Conservation (phyloP, 2,888 invertebrate species). For the Xestia rhomboidea region DNA sequence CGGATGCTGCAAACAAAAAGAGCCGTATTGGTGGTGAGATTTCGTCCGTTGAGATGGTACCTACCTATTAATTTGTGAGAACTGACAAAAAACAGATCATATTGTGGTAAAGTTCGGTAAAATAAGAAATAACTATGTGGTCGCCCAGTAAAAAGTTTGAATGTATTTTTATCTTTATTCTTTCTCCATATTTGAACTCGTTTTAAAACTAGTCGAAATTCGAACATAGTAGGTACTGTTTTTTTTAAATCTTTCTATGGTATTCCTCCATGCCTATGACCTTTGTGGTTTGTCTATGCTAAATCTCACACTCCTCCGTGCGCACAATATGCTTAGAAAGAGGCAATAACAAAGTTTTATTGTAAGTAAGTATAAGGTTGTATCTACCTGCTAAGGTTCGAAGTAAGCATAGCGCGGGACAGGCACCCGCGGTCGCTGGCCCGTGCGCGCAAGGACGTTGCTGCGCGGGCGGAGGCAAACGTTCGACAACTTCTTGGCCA, state of each 20-base stretch:
- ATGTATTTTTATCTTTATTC: background rate
- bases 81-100: background rate
- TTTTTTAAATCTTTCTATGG: background rate
- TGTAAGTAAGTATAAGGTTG: conserved; percentile 44
- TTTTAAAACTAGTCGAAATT: background rate
- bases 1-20: no score
- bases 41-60: no score
- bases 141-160: no score
- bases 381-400: conserved; percentile 70
- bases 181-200: background rate
- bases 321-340: background rate
- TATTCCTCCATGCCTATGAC: background rate
- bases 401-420: conserved; percentile 71
- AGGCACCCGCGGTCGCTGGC: conserved; percentile 84
- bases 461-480: conserved; percentile 87
- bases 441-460: conserved; percentile 89
- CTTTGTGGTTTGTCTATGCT: background rate
- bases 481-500: conserved; percentile 80
- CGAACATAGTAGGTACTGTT: background rate
- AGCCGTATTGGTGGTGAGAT: no score
- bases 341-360: background rate
- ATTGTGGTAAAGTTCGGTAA: conserved; percentile 3
- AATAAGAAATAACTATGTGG: background rate
- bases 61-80: conserved; percentile 4
- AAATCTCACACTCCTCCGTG: background rate